Percentiles rank a stretch among this genome's conserved stretches.
Conservation (phyloP, 2,113 vertebrate genomes). For the Harpagus bidentatus region DNA sequence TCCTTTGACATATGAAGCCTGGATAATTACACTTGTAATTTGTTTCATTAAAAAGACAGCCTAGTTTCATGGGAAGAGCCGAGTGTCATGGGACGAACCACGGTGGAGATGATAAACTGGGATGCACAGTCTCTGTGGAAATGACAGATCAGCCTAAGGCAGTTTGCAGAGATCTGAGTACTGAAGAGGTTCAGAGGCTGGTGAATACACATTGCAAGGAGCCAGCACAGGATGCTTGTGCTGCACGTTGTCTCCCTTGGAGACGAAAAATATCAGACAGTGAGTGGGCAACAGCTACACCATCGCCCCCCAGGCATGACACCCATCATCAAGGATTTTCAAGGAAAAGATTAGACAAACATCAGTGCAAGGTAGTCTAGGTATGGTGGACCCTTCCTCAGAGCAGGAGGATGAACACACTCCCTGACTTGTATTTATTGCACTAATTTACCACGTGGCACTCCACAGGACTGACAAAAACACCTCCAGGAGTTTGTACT, state of each 20-base stretch:
- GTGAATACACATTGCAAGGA: not conserved
- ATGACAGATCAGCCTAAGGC: not conserved
- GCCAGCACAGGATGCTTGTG: not conserved
- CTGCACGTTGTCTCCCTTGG: not conserved
- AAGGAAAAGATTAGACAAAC: not conserved
- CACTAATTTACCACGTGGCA: not conserved
- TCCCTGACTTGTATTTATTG: not conserved
- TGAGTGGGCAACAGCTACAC: not conserved
- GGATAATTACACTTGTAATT: slow-evolving; percentile 20
- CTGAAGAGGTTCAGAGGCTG: not conserved
- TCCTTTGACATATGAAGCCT: not conserved
- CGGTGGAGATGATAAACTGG: not conserved
- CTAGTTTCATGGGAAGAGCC: not conserved
- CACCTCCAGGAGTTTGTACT: not conserved
- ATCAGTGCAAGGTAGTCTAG: not conserved
- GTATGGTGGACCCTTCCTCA: not conserved
- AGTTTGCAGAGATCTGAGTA: not conserved
- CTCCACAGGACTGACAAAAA: not conserved
- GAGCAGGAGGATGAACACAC: not conserved
- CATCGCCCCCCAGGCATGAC: not conserved
- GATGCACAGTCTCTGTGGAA: not conserved
- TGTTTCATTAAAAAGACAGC: not conserved
- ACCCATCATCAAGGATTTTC: not conserved
- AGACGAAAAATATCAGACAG: not conserved
- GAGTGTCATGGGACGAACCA: not conserved